These are phyloP conservation scores for Thyatira batis DNA, from an alignment of 2,888 invertebrate genomes.

Conservation along the genomic window DNA sequence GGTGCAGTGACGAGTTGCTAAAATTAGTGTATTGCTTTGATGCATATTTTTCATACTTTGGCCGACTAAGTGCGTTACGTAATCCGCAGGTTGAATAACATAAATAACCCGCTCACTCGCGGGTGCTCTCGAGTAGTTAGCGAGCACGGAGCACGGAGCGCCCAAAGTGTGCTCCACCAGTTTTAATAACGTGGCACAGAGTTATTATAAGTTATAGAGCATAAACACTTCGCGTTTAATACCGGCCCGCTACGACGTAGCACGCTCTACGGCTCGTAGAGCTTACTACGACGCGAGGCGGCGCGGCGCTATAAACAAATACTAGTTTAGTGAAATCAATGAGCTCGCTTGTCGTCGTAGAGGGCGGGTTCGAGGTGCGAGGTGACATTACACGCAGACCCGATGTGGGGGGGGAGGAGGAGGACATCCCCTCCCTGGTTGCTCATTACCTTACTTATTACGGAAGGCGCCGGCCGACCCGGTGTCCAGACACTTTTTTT, in stretches of 20 bases:
- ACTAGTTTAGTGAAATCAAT: constrained; percentile 2
- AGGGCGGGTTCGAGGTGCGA: not conserved
- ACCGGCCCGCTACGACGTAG: not conserved
- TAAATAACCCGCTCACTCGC: not conserved
- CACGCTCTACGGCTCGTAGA: not conserved
- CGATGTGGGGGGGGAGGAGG: not conserved
- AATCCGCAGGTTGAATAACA: not conserved
- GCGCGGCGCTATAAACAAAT: constrained; percentile 1
- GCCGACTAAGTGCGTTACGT: not conserved
- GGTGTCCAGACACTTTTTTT: constrained; percentile 5
- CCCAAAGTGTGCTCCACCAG: not conserved
- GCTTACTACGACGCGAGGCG: not conserved
- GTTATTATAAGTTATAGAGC: not conserved
- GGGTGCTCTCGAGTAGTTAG: not conserved
- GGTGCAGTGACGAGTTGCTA: not conserved
- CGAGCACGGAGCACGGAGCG: not conserved
- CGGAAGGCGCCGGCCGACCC: constrained; percentile 5
- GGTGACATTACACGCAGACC: not conserved
- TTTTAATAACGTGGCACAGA: not conserved
- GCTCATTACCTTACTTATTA: constrained; percentile 15
- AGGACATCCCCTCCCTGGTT: constrained; percentile 10
- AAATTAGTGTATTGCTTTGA: not conserved
- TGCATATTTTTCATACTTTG: not conserved
- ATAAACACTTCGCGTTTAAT: constrained; percentile 2
- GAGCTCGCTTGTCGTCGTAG: not conserved